Conservation (phyloP, 2,113 vertebrate species). For the Patagioenas fasciata region DNA sequence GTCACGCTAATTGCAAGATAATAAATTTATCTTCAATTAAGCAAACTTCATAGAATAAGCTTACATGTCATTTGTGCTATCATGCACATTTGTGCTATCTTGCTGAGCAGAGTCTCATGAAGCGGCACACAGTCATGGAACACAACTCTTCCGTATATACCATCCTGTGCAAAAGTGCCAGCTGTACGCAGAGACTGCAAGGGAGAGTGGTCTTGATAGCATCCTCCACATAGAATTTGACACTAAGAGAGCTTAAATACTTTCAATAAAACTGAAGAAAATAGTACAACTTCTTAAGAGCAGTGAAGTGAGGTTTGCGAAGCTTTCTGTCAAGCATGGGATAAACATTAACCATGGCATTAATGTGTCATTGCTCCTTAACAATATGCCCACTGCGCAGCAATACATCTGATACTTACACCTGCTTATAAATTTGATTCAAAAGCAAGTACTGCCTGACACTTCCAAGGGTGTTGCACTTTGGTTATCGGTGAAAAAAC, state of each 20-base stretch:
- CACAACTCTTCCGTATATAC: neutral
- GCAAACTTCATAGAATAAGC: neutral
- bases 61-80: neutral
- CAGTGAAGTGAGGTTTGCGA: neutral
- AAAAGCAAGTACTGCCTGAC: neutral
- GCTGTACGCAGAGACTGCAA: neutral
- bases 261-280: neutral
- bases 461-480: neutral
- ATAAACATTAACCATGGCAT: neutral
- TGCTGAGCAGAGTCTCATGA: neutral
- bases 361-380: neutral
- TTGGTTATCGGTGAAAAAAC: neutral
- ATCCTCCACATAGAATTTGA: neutral
- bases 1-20: conserved; percentile 1
- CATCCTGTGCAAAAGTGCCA: neutral
- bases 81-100: neutral
- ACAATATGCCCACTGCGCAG: neutral
- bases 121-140: no score
- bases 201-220: neutral
- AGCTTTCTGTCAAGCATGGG: neutral
- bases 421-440: neutral
- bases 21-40: conserved; percentile 37
- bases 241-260: neutral
- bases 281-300: neutral
- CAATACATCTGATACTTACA: neutral